Percentiles rank a stretch among this genome's conserved stretches.
Conservation (phyloP, 2,888 invertebrate genomes). For the Carabus problematicus region DNA sequence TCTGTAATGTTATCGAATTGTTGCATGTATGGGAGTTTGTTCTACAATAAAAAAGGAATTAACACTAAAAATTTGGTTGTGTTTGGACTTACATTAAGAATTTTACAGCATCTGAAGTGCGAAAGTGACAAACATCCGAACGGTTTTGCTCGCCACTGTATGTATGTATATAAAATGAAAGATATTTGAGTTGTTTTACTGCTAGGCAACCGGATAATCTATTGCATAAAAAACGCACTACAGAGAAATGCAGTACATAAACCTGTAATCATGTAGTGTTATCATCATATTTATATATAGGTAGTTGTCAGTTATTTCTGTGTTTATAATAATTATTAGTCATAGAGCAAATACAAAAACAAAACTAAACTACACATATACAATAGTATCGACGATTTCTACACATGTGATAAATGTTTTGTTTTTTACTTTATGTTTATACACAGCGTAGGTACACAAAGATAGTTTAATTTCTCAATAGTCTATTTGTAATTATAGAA, state of each 20-base stretch:
- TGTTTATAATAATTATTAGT: conserved; percentile 28
- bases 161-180: conserved; percentile 22
- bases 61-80: no score
- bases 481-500: conserved; percentile 39
- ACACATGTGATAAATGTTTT: conserved; percentile 41
- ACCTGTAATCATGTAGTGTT: conserved; percentile 32
- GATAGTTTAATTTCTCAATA: conserved; percentile 56
- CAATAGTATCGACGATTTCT: conserved; percentile 40
- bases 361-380: conserved; percentile 43
- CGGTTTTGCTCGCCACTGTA: no score
- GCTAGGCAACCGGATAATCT: conserved; percentile 34
- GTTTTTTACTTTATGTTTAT: conserved; percentile 51
- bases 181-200: conserved; percentile 21
- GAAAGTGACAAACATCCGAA: no score
- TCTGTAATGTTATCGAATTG: no score
- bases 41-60: no score
- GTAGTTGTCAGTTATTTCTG: conserved; percentile 17
- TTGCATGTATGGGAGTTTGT: no score
- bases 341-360: conserved; percentile 41
- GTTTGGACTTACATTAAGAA: no score
- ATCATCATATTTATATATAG: not conserved
- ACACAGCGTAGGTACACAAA: conserved; percentile 61
- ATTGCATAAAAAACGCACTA: conserved; percentile 34
- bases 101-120: no score
- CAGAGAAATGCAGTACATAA: conserved; percentile 31